A percentile compares a stretch with the other conserved stretches of the same genome.
These are phyloP conservation scores for Parazoanthus swiftii DNA, from an alignment of 92 coral and sea anemone genomes.

Conservation along the genomic window DNA sequence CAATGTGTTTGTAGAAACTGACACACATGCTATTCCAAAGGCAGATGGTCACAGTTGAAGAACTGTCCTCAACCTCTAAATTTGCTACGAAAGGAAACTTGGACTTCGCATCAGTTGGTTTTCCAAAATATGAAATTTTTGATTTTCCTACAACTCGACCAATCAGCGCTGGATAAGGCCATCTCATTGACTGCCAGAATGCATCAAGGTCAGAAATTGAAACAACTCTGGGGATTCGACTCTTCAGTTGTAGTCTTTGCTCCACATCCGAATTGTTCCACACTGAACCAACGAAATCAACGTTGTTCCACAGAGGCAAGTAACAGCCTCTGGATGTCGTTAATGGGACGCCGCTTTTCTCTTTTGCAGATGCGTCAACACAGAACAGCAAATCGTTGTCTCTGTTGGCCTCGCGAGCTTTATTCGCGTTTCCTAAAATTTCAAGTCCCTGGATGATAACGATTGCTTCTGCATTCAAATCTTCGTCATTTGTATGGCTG, in stretches of 20 bases:
- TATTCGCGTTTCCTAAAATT: slow-evolving; percentile 34
- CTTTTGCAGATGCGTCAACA: slow-evolving; percentile 41
- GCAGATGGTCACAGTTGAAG: slow-evolving; percentile 50
- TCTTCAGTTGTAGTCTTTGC: slow-evolving; percentile 16
- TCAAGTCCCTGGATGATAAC: slow-evolving; percentile 52
- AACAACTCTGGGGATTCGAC: slow-evolving; percentile 37
- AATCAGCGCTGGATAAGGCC: slow-evolving; percentile 63
- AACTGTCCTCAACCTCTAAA: slow-evolving; percentile 51
- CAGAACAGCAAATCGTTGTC: slow-evolving; percentile 20
- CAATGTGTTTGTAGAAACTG: slow-evolving; percentile 46
- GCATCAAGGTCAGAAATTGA: slow-evolving; percentile 56
- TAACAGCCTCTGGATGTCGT: slow-evolving; percentile 57
- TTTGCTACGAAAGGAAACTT: slow-evolving; percentile 58
- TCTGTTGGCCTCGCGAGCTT: background rate
- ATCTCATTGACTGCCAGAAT: slow-evolving; percentile 47
- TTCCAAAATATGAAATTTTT: slow-evolving; percentile 62
- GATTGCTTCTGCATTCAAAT: slow-evolving; percentile 33
- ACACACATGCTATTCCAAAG: slow-evolving; percentile 59
- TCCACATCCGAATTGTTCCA: slow-evolving; percentile 48
- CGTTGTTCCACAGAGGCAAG: slow-evolving; percentile 63
- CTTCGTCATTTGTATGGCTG: slow-evolving; percentile 46
- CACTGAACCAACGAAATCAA: slow-evolving; percentile 53
- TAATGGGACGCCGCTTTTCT: slow-evolving; percentile 47
- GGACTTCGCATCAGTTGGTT: slow-evolving; percentile 51
- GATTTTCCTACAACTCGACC: slow-evolving; percentile 63